phyloP scores from a whole-genome alignment of 1,140 invertebrate genomes.

The Triops longicaudatus region DNA sequence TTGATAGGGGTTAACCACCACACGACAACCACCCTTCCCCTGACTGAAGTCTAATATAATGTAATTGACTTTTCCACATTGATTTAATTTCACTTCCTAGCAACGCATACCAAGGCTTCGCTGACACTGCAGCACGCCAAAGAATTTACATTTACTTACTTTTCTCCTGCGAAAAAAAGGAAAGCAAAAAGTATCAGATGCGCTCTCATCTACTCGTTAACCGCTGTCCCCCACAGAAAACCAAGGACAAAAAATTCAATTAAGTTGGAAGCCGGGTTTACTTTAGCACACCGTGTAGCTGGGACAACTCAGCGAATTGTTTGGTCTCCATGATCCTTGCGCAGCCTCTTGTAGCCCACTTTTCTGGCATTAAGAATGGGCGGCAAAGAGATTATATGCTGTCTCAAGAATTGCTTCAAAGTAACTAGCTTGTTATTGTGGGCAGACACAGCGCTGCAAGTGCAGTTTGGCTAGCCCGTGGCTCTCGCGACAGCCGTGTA shows the following conservation, averaged over 20 bases:
- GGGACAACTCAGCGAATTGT: background rate
- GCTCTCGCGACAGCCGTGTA: background rate
- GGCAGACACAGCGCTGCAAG: background rate
- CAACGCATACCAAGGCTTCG: background rate
- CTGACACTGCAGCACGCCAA: background rate
- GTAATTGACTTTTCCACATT: background rate
- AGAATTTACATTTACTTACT: background rate
- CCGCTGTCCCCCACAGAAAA: background rate
- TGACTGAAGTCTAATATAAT: background rate
- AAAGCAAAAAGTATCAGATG: too few relatives aligned
- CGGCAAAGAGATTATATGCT: background rate
- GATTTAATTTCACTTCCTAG: background rate
- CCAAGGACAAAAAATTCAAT: background rate
- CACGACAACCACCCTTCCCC: background rate
- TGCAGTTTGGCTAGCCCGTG: background rate
- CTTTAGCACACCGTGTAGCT: background rate
- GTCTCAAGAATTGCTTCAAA: background rate
- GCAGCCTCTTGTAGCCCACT: background rate
- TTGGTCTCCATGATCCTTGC: background rate
- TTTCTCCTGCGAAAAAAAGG: background rate
- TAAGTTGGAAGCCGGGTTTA: conserved; percentile 1
- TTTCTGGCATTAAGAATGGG: background rate
- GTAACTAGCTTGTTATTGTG: background rate
- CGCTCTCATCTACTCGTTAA: too few relatives aligned
- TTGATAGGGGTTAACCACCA: background rate